phyloP scores from a whole-genome alignment of 2,888 invertebrate genomes.

The Amiota mariae region DNA sequence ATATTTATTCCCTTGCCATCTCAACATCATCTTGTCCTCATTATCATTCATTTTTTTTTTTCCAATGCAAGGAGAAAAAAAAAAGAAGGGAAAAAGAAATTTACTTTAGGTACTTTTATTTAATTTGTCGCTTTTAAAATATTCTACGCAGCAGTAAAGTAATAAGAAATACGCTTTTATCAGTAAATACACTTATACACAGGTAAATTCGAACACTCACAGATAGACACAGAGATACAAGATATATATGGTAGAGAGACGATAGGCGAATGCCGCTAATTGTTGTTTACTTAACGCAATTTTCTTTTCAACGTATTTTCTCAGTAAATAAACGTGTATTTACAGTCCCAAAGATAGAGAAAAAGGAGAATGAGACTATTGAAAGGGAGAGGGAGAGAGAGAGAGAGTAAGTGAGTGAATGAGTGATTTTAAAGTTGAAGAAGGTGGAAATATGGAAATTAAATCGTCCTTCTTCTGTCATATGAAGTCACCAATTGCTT shows the following conservation, averaged over 20 bases:
- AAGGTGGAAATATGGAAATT: no score
- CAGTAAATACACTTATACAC: conserved; percentile 26
- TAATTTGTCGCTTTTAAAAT: conserved; percentile 46
- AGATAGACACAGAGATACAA: conserved; percentile 27
- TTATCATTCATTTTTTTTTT: no score
- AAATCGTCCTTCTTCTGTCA: no score
- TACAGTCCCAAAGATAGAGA: neutral
- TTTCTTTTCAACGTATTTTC: conserved; percentile 57
- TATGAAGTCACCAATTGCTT: no score
- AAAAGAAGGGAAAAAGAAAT: no score
- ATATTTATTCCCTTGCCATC: no score
- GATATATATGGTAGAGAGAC: neutral
- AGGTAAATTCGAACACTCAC: conserved; percentile 33
- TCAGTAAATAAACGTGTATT: neutral
- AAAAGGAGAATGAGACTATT: no score
- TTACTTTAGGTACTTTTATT: conserved; percentile 40
- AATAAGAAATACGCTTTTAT: neutral
- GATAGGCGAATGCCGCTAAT: conserved; percentile 49
- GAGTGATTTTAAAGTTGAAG: neutral
- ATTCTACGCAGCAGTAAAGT: conserved; percentile 18
- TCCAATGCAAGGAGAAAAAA: no score
- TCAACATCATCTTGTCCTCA: no score
- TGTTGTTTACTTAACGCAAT: conserved; percentile 60
- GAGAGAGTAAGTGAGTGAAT: neutral
- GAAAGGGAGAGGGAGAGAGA: neutral